phyloP scores from a whole-genome alignment of 2,888 invertebrate species.

The Epinotia nisella region DNA sequence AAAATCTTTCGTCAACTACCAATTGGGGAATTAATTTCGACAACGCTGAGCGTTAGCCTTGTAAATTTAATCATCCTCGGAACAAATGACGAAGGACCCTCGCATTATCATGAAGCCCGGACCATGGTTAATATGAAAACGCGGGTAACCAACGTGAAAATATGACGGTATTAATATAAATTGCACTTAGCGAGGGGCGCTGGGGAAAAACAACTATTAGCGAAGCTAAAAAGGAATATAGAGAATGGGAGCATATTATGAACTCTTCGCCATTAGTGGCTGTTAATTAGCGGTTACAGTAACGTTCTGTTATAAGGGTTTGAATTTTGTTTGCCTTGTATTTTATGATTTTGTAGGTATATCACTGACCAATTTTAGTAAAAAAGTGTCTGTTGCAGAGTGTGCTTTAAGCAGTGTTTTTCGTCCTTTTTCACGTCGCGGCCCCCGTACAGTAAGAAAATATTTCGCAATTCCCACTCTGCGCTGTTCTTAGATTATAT shows the following conservation, averaged over 20 bases:
- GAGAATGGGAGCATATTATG: constrained; percentile 51
- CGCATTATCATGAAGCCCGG: constrained; percentile 73
- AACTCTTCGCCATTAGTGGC: constrained; percentile 50
- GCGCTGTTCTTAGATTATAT: too few relatives aligned
- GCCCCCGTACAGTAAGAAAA: too few relatives aligned
- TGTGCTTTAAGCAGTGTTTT: too few relatives aligned
- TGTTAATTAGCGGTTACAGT: constrained; percentile 39
- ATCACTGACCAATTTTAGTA: too few relatives aligned
- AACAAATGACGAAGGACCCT: constrained; percentile 80
- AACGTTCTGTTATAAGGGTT: not conserved
- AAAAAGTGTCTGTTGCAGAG: not conserved
- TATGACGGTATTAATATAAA: constrained; percentile 82
- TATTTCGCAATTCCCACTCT: too few relatives aligned
- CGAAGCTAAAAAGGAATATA: constrained; percentile 45
- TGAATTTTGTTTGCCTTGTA: not conserved
- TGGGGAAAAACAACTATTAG: constrained; percentile 71
- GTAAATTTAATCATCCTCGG: constrained; percentile 80
- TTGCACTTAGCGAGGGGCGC: constrained; percentile 71
- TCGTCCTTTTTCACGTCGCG: too few relatives aligned
- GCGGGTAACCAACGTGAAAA: constrained; percentile 79
- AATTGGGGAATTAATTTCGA: constrained; percentile 68
- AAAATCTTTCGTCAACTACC: constrained; percentile 53
- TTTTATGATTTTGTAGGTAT: not conserved
- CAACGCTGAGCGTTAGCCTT: constrained; percentile 65
- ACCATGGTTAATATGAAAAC: constrained; percentile 79